A percentile compares a stretch with the other conserved stretches of the same genome.
Conservation (phyloP, 2,888 invertebrate genomes). For the Eupeodes latifasciatus region DNA sequence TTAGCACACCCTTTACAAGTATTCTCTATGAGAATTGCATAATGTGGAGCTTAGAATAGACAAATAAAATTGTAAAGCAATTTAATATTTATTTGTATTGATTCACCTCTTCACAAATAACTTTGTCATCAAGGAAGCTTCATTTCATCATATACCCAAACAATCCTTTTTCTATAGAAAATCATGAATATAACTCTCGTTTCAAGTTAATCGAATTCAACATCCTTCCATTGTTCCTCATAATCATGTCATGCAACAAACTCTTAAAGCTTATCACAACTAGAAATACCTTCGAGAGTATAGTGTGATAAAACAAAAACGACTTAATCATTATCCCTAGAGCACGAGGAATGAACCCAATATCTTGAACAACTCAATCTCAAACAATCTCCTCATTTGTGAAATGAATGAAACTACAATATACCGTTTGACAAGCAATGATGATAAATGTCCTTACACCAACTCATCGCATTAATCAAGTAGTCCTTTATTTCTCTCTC, state of each 20-base stretch:
- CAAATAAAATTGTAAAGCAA: no score
- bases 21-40: no score
- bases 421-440: conserved; percentile 38
- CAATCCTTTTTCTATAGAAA: background rate
- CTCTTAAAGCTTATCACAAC: conserved; percentile 10
- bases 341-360: background rate
- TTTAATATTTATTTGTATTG: no score
- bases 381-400: conserved; percentile 26
- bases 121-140: background rate
- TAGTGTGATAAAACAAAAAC: conserved; percentile 26
- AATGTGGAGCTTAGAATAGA: no score
- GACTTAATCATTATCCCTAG: conserved; percentile 24
- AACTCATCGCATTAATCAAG: conserved; percentile 51
- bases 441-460: conserved; percentile 39
- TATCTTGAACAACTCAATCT: conserved; percentile 27
- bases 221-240: conserved; percentile 2
- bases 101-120: background rate
- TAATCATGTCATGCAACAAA: conserved; percentile 1
- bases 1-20: no score
- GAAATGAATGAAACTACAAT: conserved; percentile 35
- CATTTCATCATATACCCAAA: no score
- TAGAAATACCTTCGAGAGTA: no score
- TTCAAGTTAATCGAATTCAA: background rate
- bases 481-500: background rate
- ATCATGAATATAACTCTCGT: background rate